Evolutionary conservation across 2,113 vertebrate species (phyloP).

Genomic region (Ailurus styani): DNA sequence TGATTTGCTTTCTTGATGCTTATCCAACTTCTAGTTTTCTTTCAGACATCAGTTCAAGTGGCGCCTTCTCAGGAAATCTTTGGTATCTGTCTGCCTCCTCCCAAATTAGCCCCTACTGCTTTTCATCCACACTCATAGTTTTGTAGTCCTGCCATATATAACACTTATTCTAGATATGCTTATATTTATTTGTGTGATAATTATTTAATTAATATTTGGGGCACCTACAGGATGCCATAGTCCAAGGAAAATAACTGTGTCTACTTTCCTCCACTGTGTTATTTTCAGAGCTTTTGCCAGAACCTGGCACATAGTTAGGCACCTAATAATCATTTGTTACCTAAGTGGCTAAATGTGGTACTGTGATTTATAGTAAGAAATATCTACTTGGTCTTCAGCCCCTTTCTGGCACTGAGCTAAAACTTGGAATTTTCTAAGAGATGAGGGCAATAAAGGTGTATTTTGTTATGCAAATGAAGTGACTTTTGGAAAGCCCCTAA

Average conservation of each 20-base stretch:
- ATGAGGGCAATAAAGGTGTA: not conserved
- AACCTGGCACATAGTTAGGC: not conserved
- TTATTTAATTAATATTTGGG: not conserved
- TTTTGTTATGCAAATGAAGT: not conserved
- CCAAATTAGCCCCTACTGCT: not conserved
- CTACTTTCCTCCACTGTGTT: not conserved
- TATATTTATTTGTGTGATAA: not conserved
- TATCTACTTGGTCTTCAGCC: not conserved
- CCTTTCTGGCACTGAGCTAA: not conserved
- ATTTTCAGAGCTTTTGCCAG: not conserved
- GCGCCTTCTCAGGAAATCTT: not conserved
- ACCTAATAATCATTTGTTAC: slow-evolving; percentile 39
- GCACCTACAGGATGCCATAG: not conserved
- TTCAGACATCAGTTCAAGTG: not conserved
- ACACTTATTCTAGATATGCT: not conserved
- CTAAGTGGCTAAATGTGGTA: not conserved
- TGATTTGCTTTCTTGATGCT: not conserved
- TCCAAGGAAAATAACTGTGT: not conserved
- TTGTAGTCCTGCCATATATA: not conserved
- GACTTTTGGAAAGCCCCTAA: not conserved
- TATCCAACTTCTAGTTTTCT: not conserved
- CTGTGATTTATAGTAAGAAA: not conserved
- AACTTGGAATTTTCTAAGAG: not conserved
- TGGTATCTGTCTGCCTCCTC: not conserved
- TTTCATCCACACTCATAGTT: not conserved